phyloP scores from a whole-genome alignment of 2,797 vertebrate species.

The Nannoperca australis region DNA sequence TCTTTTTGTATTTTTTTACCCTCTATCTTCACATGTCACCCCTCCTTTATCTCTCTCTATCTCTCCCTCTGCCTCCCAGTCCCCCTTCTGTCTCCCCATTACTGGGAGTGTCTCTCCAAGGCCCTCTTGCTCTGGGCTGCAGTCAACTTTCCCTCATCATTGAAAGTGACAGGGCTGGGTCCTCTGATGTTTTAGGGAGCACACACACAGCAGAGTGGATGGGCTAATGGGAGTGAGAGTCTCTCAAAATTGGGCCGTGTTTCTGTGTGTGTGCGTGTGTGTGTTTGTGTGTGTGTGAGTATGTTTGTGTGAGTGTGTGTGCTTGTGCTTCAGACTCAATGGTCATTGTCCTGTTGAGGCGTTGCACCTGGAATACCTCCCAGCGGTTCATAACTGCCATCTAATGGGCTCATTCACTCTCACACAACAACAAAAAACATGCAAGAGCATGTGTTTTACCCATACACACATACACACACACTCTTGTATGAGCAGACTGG shows the following conservation, averaged over 20 bases:
- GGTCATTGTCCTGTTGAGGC: slow-evolving; percentile 46
- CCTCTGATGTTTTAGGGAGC: slow-evolving; percentile 74
- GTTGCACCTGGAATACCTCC: slow-evolving; percentile 65
- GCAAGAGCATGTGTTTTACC: slow-evolving; percentile 40
- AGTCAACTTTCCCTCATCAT: slow-evolving; percentile 77
- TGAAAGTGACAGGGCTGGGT: slow-evolving; percentile 75
- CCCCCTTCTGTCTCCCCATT: slow-evolving; percentile 53
- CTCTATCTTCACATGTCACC: slow-evolving; percentile 45
- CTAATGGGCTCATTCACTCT: slow-evolving; percentile 59
- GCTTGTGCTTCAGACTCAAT: slow-evolving; percentile 43
- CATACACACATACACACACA: slow-evolving; percentile 27
- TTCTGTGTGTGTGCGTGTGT: background rate
- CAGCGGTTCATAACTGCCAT: slow-evolving; percentile 51
- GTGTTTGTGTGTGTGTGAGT: background rate
- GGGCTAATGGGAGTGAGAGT: slow-evolving; percentile 65
- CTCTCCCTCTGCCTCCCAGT: slow-evolving; percentile 31
- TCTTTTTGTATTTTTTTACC: slow-evolving; percentile 26
- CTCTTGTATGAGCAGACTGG: slow-evolving; percentile 68
- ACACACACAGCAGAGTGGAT: slow-evolving; percentile 64
- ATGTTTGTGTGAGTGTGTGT: background rate
- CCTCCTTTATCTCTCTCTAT: slow-evolving; percentile 55
- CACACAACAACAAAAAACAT: slow-evolving; percentile 20
- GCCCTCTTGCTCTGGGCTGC: slow-evolving; percentile 66
- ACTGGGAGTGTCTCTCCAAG: slow-evolving; percentile 71
- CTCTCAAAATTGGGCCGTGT: slow-evolving; percentile 50